These are phyloP conservation scores for Globodera ellingtonae DNA, from an alignment of 1,140 invertebrate species.

Conservation along the genomic window DNA sequence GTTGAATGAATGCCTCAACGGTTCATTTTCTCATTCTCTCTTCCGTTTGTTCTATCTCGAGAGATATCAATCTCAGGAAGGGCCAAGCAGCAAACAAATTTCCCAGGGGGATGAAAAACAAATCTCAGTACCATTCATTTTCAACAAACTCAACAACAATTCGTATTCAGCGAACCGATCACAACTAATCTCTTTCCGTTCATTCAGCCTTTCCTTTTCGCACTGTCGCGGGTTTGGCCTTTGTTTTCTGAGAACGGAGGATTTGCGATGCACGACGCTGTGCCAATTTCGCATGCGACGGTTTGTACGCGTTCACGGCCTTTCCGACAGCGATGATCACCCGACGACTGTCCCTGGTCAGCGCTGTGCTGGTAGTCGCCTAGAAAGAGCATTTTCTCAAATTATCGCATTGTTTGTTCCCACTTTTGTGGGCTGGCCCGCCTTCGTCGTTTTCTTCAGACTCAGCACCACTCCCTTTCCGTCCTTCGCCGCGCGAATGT, in stretches of 20 bases:
- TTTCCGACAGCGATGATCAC: constrained; percentile 27
- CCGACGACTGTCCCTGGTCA: constrained; percentile 29
- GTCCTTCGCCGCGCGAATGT: constrained; percentile 32
- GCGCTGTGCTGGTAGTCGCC: background rate
- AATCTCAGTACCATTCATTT: background rate
- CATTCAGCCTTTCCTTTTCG: constrained; percentile 22
- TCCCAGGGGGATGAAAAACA: background rate
- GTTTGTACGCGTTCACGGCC: constrained; percentile 27
- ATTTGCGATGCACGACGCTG: constrained; percentile 37
- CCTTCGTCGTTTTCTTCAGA: constrained; percentile 23
- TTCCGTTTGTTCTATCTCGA: background rate
- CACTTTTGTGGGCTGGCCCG: constrained; percentile 16
- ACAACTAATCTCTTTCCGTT: background rate
- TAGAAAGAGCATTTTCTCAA: constrained; percentile 1
- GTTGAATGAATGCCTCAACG: no score
- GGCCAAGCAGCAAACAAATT: background rate
- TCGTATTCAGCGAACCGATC: background rate
- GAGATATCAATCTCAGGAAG: background rate
- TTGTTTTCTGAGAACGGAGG: constrained; percentile 30
- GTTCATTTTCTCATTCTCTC: no score
- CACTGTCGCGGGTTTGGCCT: constrained; percentile 16
- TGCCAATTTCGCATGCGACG: constrained; percentile 32
- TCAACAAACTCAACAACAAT: constrained; percentile 12
- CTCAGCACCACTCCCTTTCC: constrained; percentile 32
- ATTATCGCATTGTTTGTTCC: background rate